Percentiles rank a stretch among this genome's conserved stretches.
These are phyloP conservation scores for Megaceryle maxima DNA, from an alignment of 2,113 vertebrate genomes.

Conservation along the genomic window DNA sequence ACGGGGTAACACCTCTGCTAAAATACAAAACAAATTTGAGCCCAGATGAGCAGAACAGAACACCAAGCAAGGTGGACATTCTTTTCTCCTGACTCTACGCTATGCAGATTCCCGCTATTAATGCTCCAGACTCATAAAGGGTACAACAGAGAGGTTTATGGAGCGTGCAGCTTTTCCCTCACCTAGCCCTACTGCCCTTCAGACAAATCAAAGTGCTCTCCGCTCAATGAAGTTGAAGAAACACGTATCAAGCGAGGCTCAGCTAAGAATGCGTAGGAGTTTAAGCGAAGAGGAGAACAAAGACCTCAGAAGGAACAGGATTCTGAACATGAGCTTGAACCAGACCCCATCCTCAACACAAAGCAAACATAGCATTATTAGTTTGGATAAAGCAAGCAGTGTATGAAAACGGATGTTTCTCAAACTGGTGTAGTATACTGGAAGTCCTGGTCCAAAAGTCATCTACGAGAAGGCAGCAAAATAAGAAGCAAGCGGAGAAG, in stretches of 20 bases:
- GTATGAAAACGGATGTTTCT: background rate
- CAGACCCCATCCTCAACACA: background rate
- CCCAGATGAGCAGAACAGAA: background rate
- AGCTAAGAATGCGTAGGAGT: background rate
- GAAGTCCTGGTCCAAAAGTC: background rate
- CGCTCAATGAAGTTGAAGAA: background rate
- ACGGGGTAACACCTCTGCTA: background rate
- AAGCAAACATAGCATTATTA: rapidly evolving
- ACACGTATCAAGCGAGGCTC: background rate
- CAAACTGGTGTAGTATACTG: rapidly evolving
- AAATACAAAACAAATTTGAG: background rate
- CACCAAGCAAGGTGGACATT: background rate
- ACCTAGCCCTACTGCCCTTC: background rate
- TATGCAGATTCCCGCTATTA: rapidly evolving
- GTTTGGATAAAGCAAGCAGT: background rate
- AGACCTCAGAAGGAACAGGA: background rate
- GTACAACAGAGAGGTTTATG: background rate
- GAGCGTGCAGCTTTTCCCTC: background rate
- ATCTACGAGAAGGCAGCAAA: background rate
- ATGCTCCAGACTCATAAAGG: background rate
- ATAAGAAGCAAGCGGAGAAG: background rate
- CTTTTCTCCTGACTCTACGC: background rate
- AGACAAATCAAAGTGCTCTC: background rate
- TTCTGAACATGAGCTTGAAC: background rate
- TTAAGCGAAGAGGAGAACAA: background rate